Base-by-base conservation (phyloP, 2,113 vertebrate species). In the Etheostoma cragini region DNA sequence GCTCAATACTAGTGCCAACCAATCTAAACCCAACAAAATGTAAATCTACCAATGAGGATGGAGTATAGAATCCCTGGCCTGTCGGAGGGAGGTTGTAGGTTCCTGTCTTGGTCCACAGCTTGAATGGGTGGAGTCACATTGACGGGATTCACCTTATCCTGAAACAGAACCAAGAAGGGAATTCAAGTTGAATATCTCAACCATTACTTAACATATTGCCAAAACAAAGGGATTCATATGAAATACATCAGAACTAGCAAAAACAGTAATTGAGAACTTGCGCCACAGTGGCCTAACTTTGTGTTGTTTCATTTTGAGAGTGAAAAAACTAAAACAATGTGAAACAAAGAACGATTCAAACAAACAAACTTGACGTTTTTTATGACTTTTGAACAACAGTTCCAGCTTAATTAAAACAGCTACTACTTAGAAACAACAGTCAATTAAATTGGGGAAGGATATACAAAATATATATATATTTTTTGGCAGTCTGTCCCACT, bases 21-120 rank as follows among this genome's bases (percentile, higher is more conserved):
- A 33, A 45, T 38, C 14, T 2, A 13, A 68, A 54, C 13, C 7
- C 4, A 45, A n/a, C 46, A n/a, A 6, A 21, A 5, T 16, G 8
- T 19, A 0, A 91, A 96, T 96, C 61, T 92, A 99, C 98, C 98
- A 26, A 99, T 96, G 80, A 99, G 96, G 88, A 99, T 96, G 93
- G 96, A 97, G 92, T 97, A 99, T 11, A 98, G 89, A 84, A 99
- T 97, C 60, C 97, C 97, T 0, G 98, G 98, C n/a, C 96, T 95
- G 7, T 98, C 97, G 1, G 97, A 97, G 0, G 96, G 96, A 49
- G 98, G 98, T 68, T 98, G 97, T 72, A 99, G 98, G 90, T 99
- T 97, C 63, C 91, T 92, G 89, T 99, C 98, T 85, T 99, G 98
- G 93, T 99, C 98, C 89, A 97, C 95, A 66, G 98, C 98, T 92